These are phyloP conservation scores for Aulostomus chinensis DNA, from an alignment of 2,797 vertebrate species.

Conservation along the genomic window DNA sequence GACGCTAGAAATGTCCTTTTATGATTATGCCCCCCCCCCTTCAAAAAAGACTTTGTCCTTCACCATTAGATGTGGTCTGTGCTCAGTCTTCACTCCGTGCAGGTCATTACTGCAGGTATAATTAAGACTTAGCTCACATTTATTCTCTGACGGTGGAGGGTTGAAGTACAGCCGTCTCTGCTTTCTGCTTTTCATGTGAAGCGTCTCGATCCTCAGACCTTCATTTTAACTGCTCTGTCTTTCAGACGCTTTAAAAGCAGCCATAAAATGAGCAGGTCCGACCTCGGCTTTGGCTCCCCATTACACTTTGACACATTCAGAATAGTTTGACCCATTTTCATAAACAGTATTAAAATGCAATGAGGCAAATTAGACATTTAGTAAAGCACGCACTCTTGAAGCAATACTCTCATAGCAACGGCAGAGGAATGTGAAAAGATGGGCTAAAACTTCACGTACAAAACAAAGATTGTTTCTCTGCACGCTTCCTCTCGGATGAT, in stretches of 20 bases:
- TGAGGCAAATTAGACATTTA: constrained; percentile 13
- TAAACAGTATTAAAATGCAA: no score
- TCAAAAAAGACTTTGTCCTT: constrained; percentile 43
- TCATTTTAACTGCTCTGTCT: constrained; percentile 23
- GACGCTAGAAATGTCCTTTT: constrained; percentile 38
- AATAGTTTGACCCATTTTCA: background rate
- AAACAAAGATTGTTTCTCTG: background rate
- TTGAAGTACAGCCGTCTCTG: constrained; percentile 40
- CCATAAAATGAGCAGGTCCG: constrained; percentile 2
- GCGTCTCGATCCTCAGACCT: constrained; percentile 44
- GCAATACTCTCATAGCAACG: no score
- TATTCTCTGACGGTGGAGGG: constrained; percentile 35
- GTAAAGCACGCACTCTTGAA: constrained; percentile 1
- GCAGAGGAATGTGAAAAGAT: background rate
- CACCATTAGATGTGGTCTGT: constrained; percentile 53
- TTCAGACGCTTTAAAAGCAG: constrained; percentile 25
- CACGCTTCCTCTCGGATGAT: constrained; percentile 19
- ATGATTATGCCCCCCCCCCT: constrained; percentile 31
- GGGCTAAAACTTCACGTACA: constrained; percentile 1
- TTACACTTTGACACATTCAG: constrained; percentile 15
- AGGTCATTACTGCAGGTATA: constrained; percentile 49
- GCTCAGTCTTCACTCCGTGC: constrained; percentile 43
- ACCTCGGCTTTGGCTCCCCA: constrained; percentile 2
- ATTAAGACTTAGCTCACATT: constrained; percentile 64
- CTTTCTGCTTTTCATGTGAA: constrained; percentile 44